Evolutionary conservation across 2,113 vertebrate genomes (phyloP).

Genomic region (Vimba vimba): DNA sequence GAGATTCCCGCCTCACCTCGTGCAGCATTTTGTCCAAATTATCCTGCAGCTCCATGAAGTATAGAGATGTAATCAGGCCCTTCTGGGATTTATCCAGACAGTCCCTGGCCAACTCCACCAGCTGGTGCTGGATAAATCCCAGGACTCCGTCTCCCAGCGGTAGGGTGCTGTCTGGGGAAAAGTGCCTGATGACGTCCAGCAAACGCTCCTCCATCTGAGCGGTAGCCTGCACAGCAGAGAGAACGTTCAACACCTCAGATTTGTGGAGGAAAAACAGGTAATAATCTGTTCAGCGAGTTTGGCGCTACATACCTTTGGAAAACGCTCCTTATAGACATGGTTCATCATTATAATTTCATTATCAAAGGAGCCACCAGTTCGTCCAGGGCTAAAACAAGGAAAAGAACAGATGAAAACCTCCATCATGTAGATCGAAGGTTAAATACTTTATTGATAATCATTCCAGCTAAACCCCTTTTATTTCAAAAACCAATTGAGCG

Average conservation of each 20-base stretch:
- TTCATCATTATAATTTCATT: slow-evolving; percentile 99
- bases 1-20: slow-evolving; percentile 77
- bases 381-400: slow-evolving; percentile 82
- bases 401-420: neutral
- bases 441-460: neutral
- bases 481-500: slow-evolving; percentile 5
- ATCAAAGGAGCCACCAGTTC: slow-evolving; percentile 87
- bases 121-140: slow-evolving; percentile 98
- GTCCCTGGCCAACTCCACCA: slow-evolving; percentile 91
- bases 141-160: slow-evolving; percentile 91
- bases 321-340: slow-evolving; percentile 96
- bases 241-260: neutral
- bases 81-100: slow-evolving; percentile 92
- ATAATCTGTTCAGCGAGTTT: neutral
- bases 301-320: slow-evolving; percentile 86
- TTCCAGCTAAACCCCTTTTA: neutral
- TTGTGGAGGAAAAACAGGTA: neutral
- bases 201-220: slow-evolving; percentile 96
- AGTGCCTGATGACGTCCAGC: slow-evolving; percentile 85
- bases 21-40: slow-evolving; percentile 93
- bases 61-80: slow-evolving; percentile 91
- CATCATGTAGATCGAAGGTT: neutral
- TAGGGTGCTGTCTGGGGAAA: slow-evolving; percentile 82
- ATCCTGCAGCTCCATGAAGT: slow-evolving; percentile 96
- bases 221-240: slow-evolving; percentile 81